These are phyloP conservation scores for Circaetus gallicus DNA, from an alignment of 2,113 vertebrate species.

Conservation along the genomic window DNA sequence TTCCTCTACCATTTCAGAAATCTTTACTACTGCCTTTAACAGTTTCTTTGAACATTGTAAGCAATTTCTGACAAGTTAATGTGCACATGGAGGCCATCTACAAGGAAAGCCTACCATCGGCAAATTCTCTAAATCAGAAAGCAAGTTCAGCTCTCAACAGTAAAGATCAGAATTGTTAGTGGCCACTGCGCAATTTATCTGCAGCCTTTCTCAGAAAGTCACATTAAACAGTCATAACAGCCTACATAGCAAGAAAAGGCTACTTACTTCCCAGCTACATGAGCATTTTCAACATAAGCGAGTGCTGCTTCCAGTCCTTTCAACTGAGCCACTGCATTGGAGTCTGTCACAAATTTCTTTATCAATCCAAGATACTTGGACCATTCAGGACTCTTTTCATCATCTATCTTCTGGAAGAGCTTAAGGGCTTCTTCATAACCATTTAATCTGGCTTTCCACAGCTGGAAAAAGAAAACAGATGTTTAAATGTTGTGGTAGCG, in stretches of 20 bases:
- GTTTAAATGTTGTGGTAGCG: not conserved
- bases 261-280: constrained; percentile 94
- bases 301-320: constrained; percentile 95
- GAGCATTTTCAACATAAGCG: constrained; percentile 88
- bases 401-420: constrained; percentile 90
- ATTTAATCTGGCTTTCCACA: constrained; percentile 96
- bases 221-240: not conserved
- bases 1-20: not conserved
- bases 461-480: constrained; percentile 65
- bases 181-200: not conserved
- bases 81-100: not conserved
- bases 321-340: constrained; percentile 94
- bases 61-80: not conserved
- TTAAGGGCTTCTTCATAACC: constrained; percentile 97
- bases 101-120: not conserved
- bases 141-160: not conserved
- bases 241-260: not conserved
- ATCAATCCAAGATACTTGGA: constrained; percentile 92
- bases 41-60: not conserved
- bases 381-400: constrained; percentile 98
- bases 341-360: constrained; percentile 96
- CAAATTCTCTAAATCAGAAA: not conserved
- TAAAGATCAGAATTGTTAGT: not conserved
- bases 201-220: not conserved
- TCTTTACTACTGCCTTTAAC: not conserved